A percentile compares a stretch with the other conserved stretches of the same genome.
Conservation (phyloP, 1,140 invertebrate genomes). For the Drosophila aff. region DNA sequence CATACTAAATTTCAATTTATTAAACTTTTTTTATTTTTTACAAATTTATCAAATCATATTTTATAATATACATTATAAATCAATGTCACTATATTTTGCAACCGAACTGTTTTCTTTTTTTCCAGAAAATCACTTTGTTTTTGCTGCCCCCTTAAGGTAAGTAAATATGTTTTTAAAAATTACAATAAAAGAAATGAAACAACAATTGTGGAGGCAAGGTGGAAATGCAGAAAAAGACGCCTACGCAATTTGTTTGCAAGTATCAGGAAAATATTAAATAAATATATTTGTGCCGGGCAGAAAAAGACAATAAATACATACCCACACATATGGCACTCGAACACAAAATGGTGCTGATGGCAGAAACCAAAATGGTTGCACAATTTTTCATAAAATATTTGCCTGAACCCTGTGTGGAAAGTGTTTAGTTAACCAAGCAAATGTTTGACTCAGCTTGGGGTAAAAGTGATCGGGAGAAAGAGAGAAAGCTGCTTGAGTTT, state of each 20-base stretch:
- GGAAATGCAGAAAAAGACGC: not conserved
- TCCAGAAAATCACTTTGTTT: conserved; percentile 6
- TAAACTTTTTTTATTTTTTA: too few relatives aligned
- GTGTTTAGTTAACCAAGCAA: conserved; percentile 6
- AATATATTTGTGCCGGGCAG: conserved; percentile 3
- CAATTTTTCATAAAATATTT: conserved; percentile 12
- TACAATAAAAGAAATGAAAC: conserved; percentile 7
- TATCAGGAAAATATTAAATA: not conserved
- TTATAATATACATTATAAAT: not conserved
- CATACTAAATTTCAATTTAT: too few relatives aligned
- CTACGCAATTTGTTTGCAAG: not conserved
- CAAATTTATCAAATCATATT: too few relatives aligned
- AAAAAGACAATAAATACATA: not conserved
- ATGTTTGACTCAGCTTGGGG: conserved; percentile 2
- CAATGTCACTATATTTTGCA: not conserved
- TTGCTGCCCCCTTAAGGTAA: conserved; percentile 7
- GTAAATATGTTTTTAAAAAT: conserved; percentile 28
- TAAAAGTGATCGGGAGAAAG: not conserved
- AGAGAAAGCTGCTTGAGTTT: not conserved
- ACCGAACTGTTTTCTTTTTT: not conserved
- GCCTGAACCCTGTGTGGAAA: not conserved
- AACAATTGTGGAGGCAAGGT: conserved; percentile 3
- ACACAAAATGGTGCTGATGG: not conserved
- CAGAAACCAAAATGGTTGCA: conserved; percentile 2
- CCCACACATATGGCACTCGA: not conserved